phyloP scores from a whole-genome alignment of 1,140 invertebrate species.

The Drosophila ananassae region DNA sequence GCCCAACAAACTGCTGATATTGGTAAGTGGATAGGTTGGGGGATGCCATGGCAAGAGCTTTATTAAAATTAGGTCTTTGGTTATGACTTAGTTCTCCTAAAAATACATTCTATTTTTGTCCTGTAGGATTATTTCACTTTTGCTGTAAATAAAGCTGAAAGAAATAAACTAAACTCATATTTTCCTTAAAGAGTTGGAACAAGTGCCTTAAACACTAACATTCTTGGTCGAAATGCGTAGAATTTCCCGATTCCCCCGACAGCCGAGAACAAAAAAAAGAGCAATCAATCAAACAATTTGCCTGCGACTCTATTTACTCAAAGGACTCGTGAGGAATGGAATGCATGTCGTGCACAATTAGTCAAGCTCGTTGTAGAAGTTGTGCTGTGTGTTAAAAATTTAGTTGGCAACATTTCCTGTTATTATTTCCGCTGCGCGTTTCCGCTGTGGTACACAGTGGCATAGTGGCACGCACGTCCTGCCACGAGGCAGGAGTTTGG shows the following conservation, averaged over 20 bases:
- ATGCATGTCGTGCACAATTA: constrained; percentile 65
- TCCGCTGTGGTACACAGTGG: constrained; percentile 50
- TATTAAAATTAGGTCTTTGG: too few species aligned
- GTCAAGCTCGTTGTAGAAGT: constrained; percentile 41
- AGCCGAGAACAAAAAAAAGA: constrained; percentile 23
- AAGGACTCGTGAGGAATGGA: constrained; percentile 36
- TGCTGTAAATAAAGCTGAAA: too few species aligned
- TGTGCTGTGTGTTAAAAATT: constrained; percentile 64
- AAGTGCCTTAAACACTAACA: background rate
- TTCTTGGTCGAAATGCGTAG: background rate
- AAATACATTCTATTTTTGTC: too few species aligned
- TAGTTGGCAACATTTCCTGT: constrained; percentile 76
- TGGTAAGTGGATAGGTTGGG: constrained; percentile 46
- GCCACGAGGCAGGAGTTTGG: constrained; percentile 1
- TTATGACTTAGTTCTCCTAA: too few species aligned
- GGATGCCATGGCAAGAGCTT: background rate
- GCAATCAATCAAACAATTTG: constrained; percentile 43
- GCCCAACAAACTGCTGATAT: constrained; percentile 62
- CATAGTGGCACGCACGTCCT: constrained; percentile 58
- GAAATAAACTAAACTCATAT: too few species aligned
- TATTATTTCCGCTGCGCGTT: constrained; percentile 72
- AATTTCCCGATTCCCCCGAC: constrained; percentile 32
- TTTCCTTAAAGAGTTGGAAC: background rate
- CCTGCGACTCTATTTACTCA: constrained; percentile 43
- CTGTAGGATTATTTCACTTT: too few species aligned